A percentile compares a stretch with the other conserved stretches of the same genome.
These are phyloP conservation scores for Drosophila paramelanica DNA, from an alignment of 2,888 invertebrate species.

Conservation along the genomic window DNA sequence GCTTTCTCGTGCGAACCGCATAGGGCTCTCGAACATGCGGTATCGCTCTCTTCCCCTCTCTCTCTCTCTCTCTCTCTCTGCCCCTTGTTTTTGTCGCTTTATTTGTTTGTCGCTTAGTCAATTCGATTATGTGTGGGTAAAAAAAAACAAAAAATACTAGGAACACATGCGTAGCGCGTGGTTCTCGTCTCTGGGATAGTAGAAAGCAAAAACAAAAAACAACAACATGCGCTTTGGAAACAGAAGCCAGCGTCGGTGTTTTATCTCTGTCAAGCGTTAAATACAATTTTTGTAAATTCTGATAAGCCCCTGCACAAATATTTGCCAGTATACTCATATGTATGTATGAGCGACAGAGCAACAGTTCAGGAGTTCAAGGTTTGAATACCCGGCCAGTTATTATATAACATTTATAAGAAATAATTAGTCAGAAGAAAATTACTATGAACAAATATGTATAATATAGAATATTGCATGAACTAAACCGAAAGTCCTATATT, in stretches of 20 bases:
- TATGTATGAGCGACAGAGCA: not conserved
- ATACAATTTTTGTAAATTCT: constrained; percentile 15
- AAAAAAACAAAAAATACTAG: not conserved
- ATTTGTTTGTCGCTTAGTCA: constrained; percentile 30
- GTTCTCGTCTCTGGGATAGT: constrained; percentile 1
- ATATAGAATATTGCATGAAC: too few relatives aligned
- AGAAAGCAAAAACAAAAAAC: not conserved
- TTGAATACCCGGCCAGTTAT: too few relatives aligned
- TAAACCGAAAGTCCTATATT: too few relatives aligned
- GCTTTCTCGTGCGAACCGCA: constrained; percentile 29
- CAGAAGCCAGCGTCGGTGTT: constrained; percentile 9
- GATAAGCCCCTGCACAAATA: constrained; percentile 30
- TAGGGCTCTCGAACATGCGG: not conserved
- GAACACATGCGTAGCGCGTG: constrained; percentile 39
- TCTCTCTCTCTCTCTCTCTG: not conserved
- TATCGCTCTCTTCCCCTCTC: not conserved
- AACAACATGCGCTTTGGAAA: not conserved
- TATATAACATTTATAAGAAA: too few relatives aligned
- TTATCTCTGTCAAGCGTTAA: constrained; percentile 14
- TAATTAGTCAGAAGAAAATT: too few relatives aligned
- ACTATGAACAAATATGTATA: too few relatives aligned
- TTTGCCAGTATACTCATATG: not conserved
- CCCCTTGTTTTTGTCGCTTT: not conserved
- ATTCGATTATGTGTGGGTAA: too few relatives aligned
- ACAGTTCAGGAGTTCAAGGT: not conserved